Evolutionary conservation across 2,797 vertebrate species (phyloP), one percentile per base, ranked within the genome.

Genomic region (Phaenicophaeus curvirostris): DNA sequence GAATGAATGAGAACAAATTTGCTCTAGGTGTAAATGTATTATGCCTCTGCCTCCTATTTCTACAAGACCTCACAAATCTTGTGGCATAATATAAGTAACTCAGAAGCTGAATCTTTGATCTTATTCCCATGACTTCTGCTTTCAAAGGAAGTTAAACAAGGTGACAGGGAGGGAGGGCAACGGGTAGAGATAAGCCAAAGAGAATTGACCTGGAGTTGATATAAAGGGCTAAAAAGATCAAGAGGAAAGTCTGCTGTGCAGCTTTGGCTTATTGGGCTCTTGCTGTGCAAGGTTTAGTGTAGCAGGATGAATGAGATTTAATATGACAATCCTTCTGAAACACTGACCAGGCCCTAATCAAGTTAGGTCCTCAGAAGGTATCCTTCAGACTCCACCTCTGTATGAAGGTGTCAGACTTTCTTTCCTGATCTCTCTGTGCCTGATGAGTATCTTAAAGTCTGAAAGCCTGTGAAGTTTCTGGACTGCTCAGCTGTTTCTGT

Each of bases 341-440:
- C 63, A 10, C 63, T 74, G 80, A 33, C 79, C 85, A 31, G 30
- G 30, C 89, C 66, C 74, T 74, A 61, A 54, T 63, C 71, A 76
- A 50, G 39, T 65, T 24, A 93, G 83, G 72, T 81, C 87, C 87
- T 91, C 91, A 89, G 79, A 66, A 20, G 58, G 66, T 66, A 95
- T 58, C 90, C 81, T 82, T 87, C 68, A 91, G 93, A 93, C 69
- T 59, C 81, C 41, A 42, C 67, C n/a, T 76, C 67, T 7, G 19
- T 62, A 41, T 50, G 10, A 87, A 95, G 87, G 95, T 92, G 57
- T 92, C 89, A 57, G 94, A 78, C 95, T 94, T 94, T 88, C 93
- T 95, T 96, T 97, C 96, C 97, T 97, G 93, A 97, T 98, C 97
- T 97, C 95, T 97, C 95, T 96, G 95, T 96, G 85, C 77, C 94